Evolutionary conservation across 2,113 vertebrate genomes (phyloP), one percentile per base, ranked within the genome.

Genomic region (Mus spicilegus): DNA sequence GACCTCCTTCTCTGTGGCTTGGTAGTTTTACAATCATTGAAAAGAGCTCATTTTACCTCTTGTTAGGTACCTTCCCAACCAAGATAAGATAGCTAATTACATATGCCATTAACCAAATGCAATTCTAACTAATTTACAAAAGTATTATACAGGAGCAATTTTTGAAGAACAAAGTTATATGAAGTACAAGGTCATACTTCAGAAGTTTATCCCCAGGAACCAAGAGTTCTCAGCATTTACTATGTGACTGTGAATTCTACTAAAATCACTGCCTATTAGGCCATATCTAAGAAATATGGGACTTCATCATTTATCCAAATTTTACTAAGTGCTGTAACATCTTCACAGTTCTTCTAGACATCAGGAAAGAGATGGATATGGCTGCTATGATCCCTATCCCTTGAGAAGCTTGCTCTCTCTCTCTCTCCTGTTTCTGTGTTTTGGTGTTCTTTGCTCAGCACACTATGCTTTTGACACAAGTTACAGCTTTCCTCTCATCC

Each of bases 11-110:
- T 97, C 89, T 93, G 90, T 95, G 92, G 95, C 97, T 97, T 86
- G 20, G 82, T 87, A 95, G 92, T 96, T 98, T 97, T 95, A 97
- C 77, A 96, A 69, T 78, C 90, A 94, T 75, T 76, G 72, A 95
- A 97, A 97, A 95, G 72, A 90, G 69, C 78, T 96, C 90, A 94
- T 97, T 97, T 97, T 97, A 97, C 95, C 95, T 97, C 97, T 97
- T 97, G 97, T 97, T 97, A 97, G 96, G 88, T 95, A 93, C 92
- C 92, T 96, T 97, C 95, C 92, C 1, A 1, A 96, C 97, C 96
- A 97, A 92, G 90, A 91, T 95, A 95, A 95, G 90, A 96, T 92
- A 95, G 95, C 89, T 97, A 97, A 97, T 97, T 97, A 97, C 95
- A 96, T 95, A 94, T 98, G 90, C 86, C 97, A 97, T 97, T 97